A percentile compares a stretch with the other conserved stretches of the same genome.
Evolutionary conservation across 2,888 invertebrate genomes (phyloP).

Genomic region (Archips crataeganus): DNA sequence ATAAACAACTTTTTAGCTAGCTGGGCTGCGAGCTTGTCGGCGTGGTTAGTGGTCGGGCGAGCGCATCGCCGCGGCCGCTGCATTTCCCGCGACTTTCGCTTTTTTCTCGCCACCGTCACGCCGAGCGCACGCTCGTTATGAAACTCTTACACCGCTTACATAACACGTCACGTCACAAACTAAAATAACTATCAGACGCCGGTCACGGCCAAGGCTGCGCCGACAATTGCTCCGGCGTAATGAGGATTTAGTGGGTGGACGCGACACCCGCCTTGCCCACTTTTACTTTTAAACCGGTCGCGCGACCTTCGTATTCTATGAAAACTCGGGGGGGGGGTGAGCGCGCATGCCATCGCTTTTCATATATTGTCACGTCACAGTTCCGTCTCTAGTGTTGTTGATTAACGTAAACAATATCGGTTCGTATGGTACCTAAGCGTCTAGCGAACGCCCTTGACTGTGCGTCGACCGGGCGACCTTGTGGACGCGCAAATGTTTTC

Average conservation of each 20-base stretch:
- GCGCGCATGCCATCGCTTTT: constrained; percentile 19
- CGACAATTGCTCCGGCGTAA: constrained; percentile 79
- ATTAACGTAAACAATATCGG: constrained; percentile 42
- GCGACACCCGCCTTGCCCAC: constrained; percentile 64
- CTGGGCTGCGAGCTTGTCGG: constrained; percentile 20
- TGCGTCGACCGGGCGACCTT: constrained; percentile 81
- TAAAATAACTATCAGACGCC: constrained; percentile 79
- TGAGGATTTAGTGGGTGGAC: constrained; percentile 84
- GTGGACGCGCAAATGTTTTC: constrained; percentile 74
- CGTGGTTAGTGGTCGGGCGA: not conserved
- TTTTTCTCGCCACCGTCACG: constrained; percentile 68
- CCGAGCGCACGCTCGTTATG: constrained; percentile 69
- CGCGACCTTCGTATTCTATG: constrained; percentile 68
- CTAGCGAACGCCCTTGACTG: constrained; percentile 83
- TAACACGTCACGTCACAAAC: constrained; percentile 81
- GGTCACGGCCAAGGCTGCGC: constrained; percentile 85
- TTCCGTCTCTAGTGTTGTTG: constrained; percentile 20
- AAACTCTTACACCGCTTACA: constrained; percentile 67
- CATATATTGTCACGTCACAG: constrained; percentile 27
- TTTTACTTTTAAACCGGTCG: constrained; percentile 84
- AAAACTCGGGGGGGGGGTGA: constrained; percentile 46
- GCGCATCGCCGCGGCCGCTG: constrained; percentile 51
- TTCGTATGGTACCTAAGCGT: constrained; percentile 65
- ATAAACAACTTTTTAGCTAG: not conserved
- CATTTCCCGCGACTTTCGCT: constrained; percentile 80